Base-by-base conservation (phyloP, 1,140 invertebrate species). In the Drosophila repletoides region DNA sequence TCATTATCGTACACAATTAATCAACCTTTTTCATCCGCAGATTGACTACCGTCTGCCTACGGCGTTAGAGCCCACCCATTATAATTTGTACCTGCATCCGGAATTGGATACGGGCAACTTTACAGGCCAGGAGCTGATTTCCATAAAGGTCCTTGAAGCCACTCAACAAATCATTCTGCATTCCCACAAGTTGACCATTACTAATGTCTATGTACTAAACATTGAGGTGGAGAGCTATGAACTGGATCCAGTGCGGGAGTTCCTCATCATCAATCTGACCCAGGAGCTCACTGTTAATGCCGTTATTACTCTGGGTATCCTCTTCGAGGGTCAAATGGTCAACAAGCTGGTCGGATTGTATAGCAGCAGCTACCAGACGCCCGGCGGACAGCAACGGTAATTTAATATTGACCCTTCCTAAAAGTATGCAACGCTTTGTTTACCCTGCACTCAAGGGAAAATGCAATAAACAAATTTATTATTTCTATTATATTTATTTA, bases 61-160 rank as follows among this genome's bases (percentile, higher is more conserved):
- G 3, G 91, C 93, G 38, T 91, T 96, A 0, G 89, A 91, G 17
- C 97, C 97, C 0, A 66, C 92, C 0, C 93, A 94, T 74, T 98
- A 98, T 86, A 93, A 95, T 40, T 84, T 98, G 1, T 92, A 92
- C n/a, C 90, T 98, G 29, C 91, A 94, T 75, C 96, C 97, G 0
- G 92, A 97, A 79, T 81, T 97, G 21, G 90, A 92, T 9, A 92
- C 91, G 5, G 95, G 94, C 0, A 92, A 91, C 3, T 97, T 96
- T 79, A 89, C 90, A 51, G 96, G 96, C 0, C 91, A 91, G 29
- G 95, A 96, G 0, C 92, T 90, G 19, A 97, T 97, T 3, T 89
- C 91, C 3, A 89, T 97, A 9, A 89, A 92, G 10, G 90, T 94
- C 2, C 71, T 88, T 0, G 68, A 92, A 15, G 67, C 90, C 5